A percentile compares a stretch with the other conserved stretches of the same genome.
Evolutionary conservation across 2,797 vertebrate genomes (phyloP).

Genomic region (Onychomys torridus): DNA sequence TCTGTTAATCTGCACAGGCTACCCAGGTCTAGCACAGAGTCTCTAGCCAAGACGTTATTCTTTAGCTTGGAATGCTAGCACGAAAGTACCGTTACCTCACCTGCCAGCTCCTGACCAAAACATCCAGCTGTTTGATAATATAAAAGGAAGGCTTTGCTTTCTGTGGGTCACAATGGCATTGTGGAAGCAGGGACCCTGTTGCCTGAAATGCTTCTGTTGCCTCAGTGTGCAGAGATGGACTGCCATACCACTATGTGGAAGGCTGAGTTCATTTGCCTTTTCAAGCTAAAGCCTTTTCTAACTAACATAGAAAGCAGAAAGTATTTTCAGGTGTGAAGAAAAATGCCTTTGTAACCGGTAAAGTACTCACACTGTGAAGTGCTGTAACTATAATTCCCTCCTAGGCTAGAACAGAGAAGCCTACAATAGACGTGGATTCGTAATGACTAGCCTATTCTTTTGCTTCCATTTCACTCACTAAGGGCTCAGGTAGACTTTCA

Average conservation of each 20-base stretch:
- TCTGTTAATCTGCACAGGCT: neutral
- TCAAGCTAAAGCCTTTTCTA: neutral
- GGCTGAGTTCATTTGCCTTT: neutral
- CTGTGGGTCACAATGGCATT: accelerated
- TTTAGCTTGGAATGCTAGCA: neutral
- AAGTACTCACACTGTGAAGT: neutral
- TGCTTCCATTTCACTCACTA: neutral
- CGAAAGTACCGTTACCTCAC: neutral
- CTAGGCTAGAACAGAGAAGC: neutral
- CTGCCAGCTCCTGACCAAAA: neutral
- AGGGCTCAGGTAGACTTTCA: neutral
- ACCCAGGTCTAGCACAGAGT: neutral
- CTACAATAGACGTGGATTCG: neutral
- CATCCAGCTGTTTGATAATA: neutral
- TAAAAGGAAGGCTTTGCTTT: neutral
- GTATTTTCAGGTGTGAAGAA: constrained; percentile 20
- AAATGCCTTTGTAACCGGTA: neutral
- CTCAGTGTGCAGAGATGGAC: neutral
- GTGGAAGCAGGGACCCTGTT: neutral
- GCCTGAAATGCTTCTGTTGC: neutral
- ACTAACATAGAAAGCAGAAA: neutral
- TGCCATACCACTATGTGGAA: neutral
- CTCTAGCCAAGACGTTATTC: neutral
- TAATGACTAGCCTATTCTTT: neutral
- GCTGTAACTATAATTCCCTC: neutral